A percentile compares a stretch with the other conserved stretches of the same genome.
Evolutionary conservation across 1,140 invertebrate species (phyloP).

Genomic region (Sarcophaga peregrina): DNA sequence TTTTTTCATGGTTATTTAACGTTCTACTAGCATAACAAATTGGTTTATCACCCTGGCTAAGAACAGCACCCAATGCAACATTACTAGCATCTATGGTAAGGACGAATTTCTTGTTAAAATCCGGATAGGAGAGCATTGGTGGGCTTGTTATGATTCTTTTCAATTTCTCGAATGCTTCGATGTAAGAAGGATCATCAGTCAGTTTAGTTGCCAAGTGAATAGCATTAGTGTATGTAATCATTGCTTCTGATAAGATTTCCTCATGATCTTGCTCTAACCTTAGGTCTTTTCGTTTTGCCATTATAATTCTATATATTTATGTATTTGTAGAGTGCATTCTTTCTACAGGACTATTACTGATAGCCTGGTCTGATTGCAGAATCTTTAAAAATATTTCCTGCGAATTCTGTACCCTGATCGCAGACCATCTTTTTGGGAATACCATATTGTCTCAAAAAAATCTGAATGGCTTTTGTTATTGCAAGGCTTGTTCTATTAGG

Average conservation of each 20-base stretch:
- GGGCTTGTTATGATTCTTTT: too few relatives aligned
- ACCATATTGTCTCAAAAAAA: too few relatives aligned
- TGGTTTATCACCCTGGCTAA: slow-evolving; percentile 55
- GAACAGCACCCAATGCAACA: too few relatives aligned
- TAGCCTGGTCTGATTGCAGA: too few relatives aligned
- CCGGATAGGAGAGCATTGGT: slow-evolving; percentile 14
- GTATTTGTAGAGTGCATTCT: slow-evolving; percentile 37
- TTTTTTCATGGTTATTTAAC: too few relatives aligned
- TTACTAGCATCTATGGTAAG: background rate
- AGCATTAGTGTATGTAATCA: slow-evolving; percentile 29
- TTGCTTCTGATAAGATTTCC: slow-evolving; percentile 13
- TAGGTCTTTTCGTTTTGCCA: slow-evolving; percentile 12
- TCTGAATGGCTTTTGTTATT: too few relatives aligned
- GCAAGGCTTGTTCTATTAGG: too few relatives aligned
- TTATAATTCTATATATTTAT: slow-evolving; percentile 37
- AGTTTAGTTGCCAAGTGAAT: background rate
- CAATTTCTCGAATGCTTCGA: too few relatives aligned
- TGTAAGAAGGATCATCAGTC: too few relatives aligned
- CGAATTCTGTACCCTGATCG: too few relatives aligned
- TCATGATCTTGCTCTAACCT: slow-evolving; percentile 30
- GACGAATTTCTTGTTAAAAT: slow-evolving; percentile 25
- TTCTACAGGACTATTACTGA: slow-evolving; percentile 20
- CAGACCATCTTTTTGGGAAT: too few relatives aligned
- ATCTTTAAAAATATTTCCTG: too few relatives aligned
- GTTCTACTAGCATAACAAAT: slow-evolving; percentile 62